Percentiles rank a stretch among this genome's conserved stretches.
These are phyloP conservation scores for Todiramphus chloris DNA, from an alignment of 2,113 vertebrate species.

Conservation along the genomic window DNA sequence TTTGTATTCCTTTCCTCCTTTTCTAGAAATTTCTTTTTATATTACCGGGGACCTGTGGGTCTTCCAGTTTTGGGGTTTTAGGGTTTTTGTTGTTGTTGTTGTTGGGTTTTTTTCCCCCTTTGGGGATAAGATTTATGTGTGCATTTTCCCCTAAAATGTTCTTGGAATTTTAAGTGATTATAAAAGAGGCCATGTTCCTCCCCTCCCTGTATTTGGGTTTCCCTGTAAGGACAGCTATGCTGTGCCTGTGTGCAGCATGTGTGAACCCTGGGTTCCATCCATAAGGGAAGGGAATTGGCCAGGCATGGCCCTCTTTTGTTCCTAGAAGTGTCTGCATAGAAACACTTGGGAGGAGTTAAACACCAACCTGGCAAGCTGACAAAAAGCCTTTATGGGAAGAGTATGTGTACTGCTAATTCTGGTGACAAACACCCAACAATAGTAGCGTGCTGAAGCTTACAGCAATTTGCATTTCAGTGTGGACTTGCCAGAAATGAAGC, in stretches of 20 bases:
- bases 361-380: conserved; percentile 10
- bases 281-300: not conserved
- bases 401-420: conserved; percentile 51
- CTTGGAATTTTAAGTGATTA: not conserved
- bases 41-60: not conserved
- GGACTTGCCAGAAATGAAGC: conserved; percentile 35
- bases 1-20: not conserved
- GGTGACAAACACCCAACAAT: conserved; percentile 53
- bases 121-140: not conserved
- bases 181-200: rapidly evolving
- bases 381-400: conserved; percentile 32
- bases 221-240: not conserved
- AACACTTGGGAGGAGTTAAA: conserved; percentile 13
- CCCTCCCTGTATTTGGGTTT: not conserved
- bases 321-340: not conserved
- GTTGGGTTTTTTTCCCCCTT: no score
- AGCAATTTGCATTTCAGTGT: conserved; percentile 36
- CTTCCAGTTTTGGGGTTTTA: not conserved
- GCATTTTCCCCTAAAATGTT: not conserved
- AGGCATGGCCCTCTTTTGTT: not conserved
- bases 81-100: no score
- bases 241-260: not conserved
- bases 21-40: not conserved
- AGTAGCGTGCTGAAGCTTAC: conserved; percentile 31
- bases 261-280: not conserved